Conservation (phyloP, 2,113 vertebrate genomes). For the Gymnocephalus cernua region DNA sequence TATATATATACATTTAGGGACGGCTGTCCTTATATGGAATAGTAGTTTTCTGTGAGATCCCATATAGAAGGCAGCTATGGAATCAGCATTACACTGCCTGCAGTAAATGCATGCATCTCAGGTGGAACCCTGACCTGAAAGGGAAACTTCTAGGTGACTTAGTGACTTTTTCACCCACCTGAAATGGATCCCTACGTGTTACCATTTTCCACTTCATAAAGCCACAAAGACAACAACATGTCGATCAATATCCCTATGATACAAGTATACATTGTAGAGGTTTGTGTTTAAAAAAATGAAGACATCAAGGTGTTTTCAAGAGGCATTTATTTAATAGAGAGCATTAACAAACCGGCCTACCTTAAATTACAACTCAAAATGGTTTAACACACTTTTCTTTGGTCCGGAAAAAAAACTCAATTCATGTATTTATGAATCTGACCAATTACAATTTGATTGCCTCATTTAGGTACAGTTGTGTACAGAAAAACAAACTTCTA, state of each 20-base stretch:
- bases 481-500: background rate
- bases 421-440: background rate
- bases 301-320: background rate
- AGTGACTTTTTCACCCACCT: background rate
- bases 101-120: no score
- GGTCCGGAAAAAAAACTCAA: background rate
- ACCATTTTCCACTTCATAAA: background rate
- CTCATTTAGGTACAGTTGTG: background rate
- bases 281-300: background rate
- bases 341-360: background rate
- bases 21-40: no score
- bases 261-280: no score
- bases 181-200: background rate
- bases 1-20: no score
- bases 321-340: constrained; percentile 11
- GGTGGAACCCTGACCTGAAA: background rate
- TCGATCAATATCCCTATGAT: background rate
- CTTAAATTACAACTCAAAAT: background rate
- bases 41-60: no score
- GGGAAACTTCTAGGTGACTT: background rate
- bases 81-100: no score
- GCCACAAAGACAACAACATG: no score
- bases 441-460: background rate
- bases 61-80: no score
- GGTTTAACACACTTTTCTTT: fast-evolving